Percentiles rank a stretch among this genome's conserved stretches.
phyloP scores from a whole-genome alignment of 2,797 vertebrate species.

The Sternotherus odoratus region DNA sequence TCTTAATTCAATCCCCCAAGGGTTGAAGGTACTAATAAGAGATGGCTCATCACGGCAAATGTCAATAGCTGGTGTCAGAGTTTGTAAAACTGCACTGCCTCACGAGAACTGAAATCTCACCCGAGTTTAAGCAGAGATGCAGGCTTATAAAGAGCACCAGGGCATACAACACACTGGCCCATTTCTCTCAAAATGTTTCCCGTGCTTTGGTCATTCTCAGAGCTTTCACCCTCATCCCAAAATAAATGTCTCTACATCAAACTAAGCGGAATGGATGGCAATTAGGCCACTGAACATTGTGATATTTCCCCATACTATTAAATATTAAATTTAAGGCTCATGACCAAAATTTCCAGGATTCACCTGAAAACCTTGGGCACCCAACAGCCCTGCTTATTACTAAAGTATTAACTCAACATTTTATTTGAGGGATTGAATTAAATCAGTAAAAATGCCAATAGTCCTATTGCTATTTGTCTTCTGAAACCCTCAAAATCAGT shows the following conservation, averaged over 20 bases:
- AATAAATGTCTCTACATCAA: background rate
- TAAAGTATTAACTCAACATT: background rate
- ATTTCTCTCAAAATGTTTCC: fast-evolving
- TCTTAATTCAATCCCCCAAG: background rate
- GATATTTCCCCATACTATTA: background rate
- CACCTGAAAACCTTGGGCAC: background rate
- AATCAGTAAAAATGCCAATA: background rate
- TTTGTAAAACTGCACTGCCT: background rate
- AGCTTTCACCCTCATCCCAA: background rate
- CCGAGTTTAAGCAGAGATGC: background rate
- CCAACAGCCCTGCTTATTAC: background rate
- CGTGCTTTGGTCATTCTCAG: background rate
- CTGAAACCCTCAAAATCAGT: background rate
- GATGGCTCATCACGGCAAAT: conserved; percentile 5
- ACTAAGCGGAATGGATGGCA: background rate
- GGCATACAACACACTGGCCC: background rate
- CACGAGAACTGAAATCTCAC: background rate
- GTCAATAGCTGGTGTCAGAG: background rate
- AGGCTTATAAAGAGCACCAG: background rate
- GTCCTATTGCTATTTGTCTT: background rate
- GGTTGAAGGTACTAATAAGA: background rate
- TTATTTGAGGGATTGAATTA: background rate
- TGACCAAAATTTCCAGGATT: background rate
- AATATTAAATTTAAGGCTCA: background rate
- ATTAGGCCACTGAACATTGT: background rate